Evolutionary conservation across 2,888 invertebrate species (phyloP).

Genomic region (Dolichopus griseipennis): DNA sequence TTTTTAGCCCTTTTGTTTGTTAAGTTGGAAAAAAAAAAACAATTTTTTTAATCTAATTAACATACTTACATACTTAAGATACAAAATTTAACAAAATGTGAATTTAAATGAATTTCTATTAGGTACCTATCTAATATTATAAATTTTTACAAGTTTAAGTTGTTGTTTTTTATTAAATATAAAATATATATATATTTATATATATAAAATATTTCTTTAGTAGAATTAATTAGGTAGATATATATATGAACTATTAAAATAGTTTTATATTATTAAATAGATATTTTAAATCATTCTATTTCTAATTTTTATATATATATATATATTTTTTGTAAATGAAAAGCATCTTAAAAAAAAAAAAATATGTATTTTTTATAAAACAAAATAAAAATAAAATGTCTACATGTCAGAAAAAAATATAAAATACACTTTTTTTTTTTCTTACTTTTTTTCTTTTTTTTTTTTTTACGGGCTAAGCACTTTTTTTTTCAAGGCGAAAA

Average conservation of each 20-base stretch:
- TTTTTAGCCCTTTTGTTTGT: too few species aligned
- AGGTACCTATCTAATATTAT: too few species aligned
- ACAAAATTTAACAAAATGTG: not conserved
- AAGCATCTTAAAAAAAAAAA: not conserved
- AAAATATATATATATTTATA: too few species aligned
- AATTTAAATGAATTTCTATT: too few species aligned
- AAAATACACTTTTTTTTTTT: not conserved
- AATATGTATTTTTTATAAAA: not conserved
- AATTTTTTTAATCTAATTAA: not conserved
- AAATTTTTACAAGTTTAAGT: too few species aligned
- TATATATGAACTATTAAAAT: too few species aligned
- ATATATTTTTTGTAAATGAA: not conserved
- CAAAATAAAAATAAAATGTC: not conserved
- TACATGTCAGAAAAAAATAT: not conserved
- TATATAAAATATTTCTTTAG: too few species aligned
- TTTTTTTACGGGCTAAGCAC: not conserved
- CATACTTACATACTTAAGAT: not conserved
- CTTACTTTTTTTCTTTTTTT: not conserved
- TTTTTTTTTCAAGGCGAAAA: constrained; percentile 4
- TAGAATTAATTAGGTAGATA: too few species aligned
- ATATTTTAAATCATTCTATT: not conserved
- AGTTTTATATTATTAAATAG: not conserved
- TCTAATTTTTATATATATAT: not conserved
- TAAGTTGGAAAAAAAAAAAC: too few species aligned
- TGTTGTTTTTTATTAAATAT: not conserved